Conservation (phyloP, 2,113 vertebrate genomes). For the Oostethus manadensis region DNA sequence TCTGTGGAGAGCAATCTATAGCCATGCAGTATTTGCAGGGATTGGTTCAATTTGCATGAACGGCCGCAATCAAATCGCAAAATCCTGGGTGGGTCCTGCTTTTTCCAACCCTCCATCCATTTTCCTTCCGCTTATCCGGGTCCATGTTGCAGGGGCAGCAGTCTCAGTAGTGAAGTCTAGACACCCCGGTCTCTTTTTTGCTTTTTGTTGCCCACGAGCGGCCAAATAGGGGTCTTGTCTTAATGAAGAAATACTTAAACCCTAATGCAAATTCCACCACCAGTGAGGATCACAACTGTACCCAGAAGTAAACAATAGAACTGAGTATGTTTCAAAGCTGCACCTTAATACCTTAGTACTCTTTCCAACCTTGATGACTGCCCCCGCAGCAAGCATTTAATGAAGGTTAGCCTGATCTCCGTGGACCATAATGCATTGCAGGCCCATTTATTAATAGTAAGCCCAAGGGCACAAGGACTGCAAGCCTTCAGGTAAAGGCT, state of each 20-base stretch:
- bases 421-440: slow-evolving; percentile 14
- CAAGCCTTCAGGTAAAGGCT: slow-evolving; percentile 13
- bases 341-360: slow-evolving; percentile 1
- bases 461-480: slow-evolving; percentile 38
- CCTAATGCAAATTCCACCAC: neutral
- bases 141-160: too few relatives aligned
- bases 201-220: too few relatives aligned
- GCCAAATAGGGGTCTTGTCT: too few relatives aligned
- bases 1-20: too few relatives aligned
- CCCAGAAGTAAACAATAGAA: slow-evolving; percentile 3
- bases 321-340: slow-evolving; percentile 20
- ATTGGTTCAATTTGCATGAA: too few relatives aligned
- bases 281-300: slow-evolving; percentile 20
- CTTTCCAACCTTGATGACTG: slow-evolving; percentile 28
- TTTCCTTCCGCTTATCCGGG: too few relatives aligned
- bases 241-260: neutral
- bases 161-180: too few relatives aligned
- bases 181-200: too few relatives aligned
- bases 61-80: too few relatives aligned
- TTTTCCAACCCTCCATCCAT: too few relatives aligned
- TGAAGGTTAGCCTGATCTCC: slow-evolving; percentile 34
- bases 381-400: slow-evolving; percentile 43
- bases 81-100: too few relatives aligned
- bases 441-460: slow-evolving; percentile 42
- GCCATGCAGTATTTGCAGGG: too few relatives aligned